Conservation (phyloP, 2,888 invertebrate species). For the Zele albiditarsus region DNA sequence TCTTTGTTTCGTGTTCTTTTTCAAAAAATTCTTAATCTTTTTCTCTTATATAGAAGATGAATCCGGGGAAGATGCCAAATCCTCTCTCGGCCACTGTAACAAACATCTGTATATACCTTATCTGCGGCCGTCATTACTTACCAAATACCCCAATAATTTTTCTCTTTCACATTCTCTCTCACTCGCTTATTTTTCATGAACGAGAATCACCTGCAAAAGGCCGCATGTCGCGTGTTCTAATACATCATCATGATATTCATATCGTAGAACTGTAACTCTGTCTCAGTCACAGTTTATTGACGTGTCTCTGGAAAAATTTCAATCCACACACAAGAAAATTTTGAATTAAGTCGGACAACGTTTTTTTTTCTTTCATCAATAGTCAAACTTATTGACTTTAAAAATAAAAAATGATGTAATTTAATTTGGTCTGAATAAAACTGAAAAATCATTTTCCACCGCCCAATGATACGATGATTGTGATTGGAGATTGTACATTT, state of each 20-base stretch:
- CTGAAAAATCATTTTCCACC: conserved; percentile 8
- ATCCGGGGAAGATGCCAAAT: background rate
- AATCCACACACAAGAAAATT: conserved; percentile 71
- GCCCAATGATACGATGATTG: background rate
- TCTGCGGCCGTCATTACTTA: conserved; percentile 72
- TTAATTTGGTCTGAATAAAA: background rate
- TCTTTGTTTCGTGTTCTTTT: conserved; percentile 20
- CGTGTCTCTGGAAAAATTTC: conserved; percentile 70
- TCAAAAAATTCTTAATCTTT: background rate
- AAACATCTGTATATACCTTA: conserved; percentile 54
- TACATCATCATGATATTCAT: conserved; percentile 72
- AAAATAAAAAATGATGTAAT: conserved; percentile 43
- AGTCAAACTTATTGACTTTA: conserved; percentile 16
- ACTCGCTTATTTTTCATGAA: conserved; percentile 48
- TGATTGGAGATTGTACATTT: background rate
- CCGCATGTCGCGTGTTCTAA: conserved; percentile 71
- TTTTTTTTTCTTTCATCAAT: conserved; percentile 24
- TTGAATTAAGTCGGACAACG: conserved; percentile 54
- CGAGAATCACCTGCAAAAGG: conserved; percentile 71
- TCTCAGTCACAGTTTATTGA: conserved; percentile 67
- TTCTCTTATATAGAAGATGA: background rate
- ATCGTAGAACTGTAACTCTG: conserved; percentile 64
- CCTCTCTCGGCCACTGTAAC: background rate
- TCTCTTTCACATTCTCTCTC: conserved; percentile 48
- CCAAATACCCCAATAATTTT: conserved; percentile 60